Conservation (phyloP, 2,888 invertebrate species). For the Pristionchus japonicus region DNA sequence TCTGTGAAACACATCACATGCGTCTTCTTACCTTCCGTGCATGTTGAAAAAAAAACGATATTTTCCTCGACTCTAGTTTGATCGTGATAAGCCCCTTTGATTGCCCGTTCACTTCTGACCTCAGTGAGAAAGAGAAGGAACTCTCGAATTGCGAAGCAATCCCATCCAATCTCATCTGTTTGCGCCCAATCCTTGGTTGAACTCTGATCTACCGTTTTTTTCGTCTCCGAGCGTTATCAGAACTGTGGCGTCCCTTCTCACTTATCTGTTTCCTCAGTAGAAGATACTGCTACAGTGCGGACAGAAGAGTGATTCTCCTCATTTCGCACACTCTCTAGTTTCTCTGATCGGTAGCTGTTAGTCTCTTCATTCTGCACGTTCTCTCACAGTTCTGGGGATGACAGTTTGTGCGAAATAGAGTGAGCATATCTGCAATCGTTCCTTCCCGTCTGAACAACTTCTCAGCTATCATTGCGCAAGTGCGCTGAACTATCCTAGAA, state of each 20-base stretch:
- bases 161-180: not conserved
- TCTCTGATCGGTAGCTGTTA: too few relatives aligned
- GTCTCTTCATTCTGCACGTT: not conserved
- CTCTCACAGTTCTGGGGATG: not conserved
- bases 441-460: not conserved
- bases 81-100: not conserved
- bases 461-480: not conserved
- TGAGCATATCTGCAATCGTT: too few relatives aligned
- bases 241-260: not conserved
- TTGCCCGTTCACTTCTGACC: not conserved
- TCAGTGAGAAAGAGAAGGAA: not conserved
- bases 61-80: not conserved
- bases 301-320: not conserved
- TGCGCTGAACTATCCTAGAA: not conserved
- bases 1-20: not conserved
- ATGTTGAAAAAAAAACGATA: not conserved
- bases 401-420: too few relatives aligned
- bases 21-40: not conserved
- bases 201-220: conserved; percentile 7
- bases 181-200: not conserved
- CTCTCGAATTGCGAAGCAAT: not conserved
- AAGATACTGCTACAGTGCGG: too few relatives aligned
- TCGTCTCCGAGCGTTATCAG: not conserved
- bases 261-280: not conserved
- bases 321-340: too few relatives aligned